Evolutionary conservation across 2,797 vertebrate species (phyloP).

Genomic region (Peromyscus eremicus): DNA sequence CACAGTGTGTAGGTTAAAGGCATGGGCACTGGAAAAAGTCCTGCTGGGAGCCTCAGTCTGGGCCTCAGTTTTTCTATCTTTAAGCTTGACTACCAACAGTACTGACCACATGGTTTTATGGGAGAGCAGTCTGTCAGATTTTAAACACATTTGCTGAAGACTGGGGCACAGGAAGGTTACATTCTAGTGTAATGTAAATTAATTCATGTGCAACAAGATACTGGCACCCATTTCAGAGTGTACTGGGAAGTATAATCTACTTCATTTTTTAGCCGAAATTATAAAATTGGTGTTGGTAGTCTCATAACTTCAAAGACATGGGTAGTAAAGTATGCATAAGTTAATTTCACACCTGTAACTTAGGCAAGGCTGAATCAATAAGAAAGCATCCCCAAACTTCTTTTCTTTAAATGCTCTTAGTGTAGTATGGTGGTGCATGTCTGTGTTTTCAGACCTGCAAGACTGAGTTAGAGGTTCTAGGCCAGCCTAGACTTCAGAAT

Average conservation of each 20-base stretch:
- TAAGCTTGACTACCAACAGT: not conserved
- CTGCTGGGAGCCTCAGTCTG: not conserved
- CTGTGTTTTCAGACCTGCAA: too few relatives aligned
- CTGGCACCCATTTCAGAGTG: not conserved
- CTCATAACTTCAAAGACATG: not conserved
- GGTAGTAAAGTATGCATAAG: not conserved
- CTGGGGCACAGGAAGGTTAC: not conserved
- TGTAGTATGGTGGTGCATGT: too few relatives aligned
- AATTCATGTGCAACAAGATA: not conserved
- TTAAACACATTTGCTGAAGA: not conserved
- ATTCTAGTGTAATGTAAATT: not conserved
- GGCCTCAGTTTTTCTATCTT: not conserved
- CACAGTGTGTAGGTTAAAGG: not conserved
- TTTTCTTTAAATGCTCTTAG: conserved; percentile 2
- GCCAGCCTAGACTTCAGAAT: not conserved
- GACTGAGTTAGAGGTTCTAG: not conserved
- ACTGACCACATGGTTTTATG: not conserved
- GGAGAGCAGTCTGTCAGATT: not conserved
- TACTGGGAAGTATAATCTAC: not conserved
- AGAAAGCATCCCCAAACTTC: not conserved
- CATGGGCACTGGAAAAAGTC: accelerated
- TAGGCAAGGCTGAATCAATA: not conserved
- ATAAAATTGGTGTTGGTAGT: not conserved
- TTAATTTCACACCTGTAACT: not conserved
- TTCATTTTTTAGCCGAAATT: not conserved